Evolutionary conservation across 2,888 invertebrate genomes (phyloP).

Genomic region (Acanthacorydalis orientalis): DNA sequence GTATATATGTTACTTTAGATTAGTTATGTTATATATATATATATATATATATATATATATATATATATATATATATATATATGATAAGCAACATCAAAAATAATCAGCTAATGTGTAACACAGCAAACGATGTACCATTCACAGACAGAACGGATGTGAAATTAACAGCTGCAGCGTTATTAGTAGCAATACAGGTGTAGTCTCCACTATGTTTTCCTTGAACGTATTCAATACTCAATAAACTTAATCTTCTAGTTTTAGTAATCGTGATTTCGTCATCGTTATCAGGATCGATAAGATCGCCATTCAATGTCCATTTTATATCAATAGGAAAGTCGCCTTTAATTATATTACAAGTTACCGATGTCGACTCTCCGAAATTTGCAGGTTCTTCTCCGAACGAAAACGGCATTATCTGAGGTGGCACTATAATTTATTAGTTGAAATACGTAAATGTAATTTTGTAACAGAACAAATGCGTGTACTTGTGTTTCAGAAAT

Average conservation of each 20-base stretch:
- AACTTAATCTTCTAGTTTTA: conserved; percentile 33
- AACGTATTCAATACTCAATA: conserved; percentile 50
- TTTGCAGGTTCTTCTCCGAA: conserved; percentile 28
- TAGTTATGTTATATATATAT: no score
- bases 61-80: no score
- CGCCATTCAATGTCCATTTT: conserved; percentile 33
- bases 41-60: no score
- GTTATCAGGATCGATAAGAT: conserved; percentile 17
- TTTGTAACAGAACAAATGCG: no score
- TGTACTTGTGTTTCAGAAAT: no score
- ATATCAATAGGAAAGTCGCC: conserved; percentile 35
- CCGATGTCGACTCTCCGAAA: conserved; percentile 27
- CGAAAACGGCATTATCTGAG: conserved; percentile 30
- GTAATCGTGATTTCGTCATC: conserved; percentile 16
- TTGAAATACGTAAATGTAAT: conserved; percentile 24
- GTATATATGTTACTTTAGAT: no score
- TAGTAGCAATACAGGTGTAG: conserved; percentile 31
- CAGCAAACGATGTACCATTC: conserved; percentile 13
- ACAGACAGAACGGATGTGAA: conserved; percentile 20
- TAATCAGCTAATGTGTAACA: conserved; percentile 4
- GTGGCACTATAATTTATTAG: conserved; percentile 31
- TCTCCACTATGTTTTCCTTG: conserved; percentile 50
- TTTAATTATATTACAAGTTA: conserved; percentile 26
- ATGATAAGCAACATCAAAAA: neutral
- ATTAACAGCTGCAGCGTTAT: conserved; percentile 24